These are phyloP conservation scores for Flexamia atlantica DNA, from an alignment of 2,888 invertebrate species.

Conservation along the genomic window DNA sequence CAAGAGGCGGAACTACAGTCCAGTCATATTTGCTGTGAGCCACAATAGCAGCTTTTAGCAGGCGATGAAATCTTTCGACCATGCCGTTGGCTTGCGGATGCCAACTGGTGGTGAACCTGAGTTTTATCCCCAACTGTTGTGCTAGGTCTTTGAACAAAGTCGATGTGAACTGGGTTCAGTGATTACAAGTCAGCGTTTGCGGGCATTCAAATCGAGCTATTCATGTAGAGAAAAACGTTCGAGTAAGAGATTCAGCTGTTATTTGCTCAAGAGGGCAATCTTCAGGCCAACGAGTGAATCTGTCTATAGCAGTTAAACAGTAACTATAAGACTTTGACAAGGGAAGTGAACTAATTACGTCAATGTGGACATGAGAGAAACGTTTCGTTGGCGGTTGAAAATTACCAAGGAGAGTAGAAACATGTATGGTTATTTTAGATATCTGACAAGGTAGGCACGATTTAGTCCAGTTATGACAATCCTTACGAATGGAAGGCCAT, in stretches of 20 bases:
- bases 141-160: background rate
- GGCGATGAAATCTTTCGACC: slow-evolving; percentile 62
- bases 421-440: background rate
- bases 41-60: slow-evolving; percentile 60
- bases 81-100: background rate
- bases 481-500: background rate
- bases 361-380: background rate
- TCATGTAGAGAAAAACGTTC: slow-evolving; percentile 64
- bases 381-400: background rate
- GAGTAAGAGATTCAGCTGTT: slow-evolving; percentile 73
- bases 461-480: background rate
- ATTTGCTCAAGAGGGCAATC: slow-evolving; percentile 72
- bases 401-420: background rate
- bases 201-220: background rate
- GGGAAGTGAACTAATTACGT: background rate
- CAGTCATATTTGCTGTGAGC: background rate
- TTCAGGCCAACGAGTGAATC: slow-evolving; percentile 74
- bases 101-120: background rate
- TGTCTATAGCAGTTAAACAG: slow-evolving; percentile 72
- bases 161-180: slow-evolving; percentile 65
- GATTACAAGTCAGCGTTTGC: slow-evolving; percentile 65
- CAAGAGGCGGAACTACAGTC: slow-evolving; percentile 48
- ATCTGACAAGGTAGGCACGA: background rate
- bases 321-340: background rate
- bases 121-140: background rate